A percentile compares a stretch with the other conserved stretches of the same genome.
Conservation (phyloP, 2,113 vertebrate genomes). For the Vireo altiloquus region DNA sequence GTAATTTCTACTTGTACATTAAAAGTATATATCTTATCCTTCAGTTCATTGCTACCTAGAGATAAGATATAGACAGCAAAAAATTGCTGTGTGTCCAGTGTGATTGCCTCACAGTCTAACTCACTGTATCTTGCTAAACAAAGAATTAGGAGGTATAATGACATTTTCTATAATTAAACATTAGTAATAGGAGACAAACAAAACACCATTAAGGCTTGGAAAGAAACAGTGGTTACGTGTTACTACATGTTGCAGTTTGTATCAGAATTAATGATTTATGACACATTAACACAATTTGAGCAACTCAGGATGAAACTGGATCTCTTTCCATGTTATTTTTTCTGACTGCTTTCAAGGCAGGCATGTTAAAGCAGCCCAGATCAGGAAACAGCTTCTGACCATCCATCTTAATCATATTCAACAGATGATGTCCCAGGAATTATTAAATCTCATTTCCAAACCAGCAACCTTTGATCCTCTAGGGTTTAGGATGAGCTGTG, state of each 20-base stretch:
- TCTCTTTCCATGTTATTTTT: not conserved
- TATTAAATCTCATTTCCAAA: not conserved
- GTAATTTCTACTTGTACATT: not conserved
- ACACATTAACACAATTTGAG: not conserved
- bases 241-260: not conserved
- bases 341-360: not conserved
- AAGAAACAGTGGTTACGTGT: not conserved
- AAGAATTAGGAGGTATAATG: not conserved
- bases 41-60: not conserved
- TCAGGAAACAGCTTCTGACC: not conserved
- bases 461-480: not conserved
- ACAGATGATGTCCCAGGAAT: not conserved
- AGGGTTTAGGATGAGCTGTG: not conserved
- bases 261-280: slow-evolving; percentile 17
- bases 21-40: not conserved
- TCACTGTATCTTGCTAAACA: not conserved
- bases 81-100: not conserved
- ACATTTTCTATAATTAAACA: not conserved
- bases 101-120: not conserved
- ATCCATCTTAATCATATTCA: not conserved
- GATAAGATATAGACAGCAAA: not conserved
- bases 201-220: not conserved
- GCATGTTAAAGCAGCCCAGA: not conserved
- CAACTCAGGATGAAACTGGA: not conserved
- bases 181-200: not conserved